A percentile compares a stretch with the other conserved stretches of the same genome.
Conservation (phyloP, 2,888 invertebrate species). For the Aspidapion aeneum region DNA sequence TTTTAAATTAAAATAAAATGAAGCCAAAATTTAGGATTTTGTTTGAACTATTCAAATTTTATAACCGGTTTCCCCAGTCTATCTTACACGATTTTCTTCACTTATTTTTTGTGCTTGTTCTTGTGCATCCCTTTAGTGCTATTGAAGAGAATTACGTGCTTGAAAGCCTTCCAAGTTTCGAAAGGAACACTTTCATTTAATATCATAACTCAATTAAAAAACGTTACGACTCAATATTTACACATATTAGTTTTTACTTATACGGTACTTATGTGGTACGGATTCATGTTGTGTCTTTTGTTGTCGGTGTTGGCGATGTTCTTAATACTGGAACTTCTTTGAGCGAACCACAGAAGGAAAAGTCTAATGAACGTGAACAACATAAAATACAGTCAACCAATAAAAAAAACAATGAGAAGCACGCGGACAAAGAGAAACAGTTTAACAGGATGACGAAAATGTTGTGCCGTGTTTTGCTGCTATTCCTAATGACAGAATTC, state of each 20-base stretch:
- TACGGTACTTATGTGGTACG: slow-evolving; percentile 93
- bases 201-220: slow-evolving; percentile 17
- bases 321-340: slow-evolving; percentile 72
- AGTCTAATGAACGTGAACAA: slow-evolving; percentile 53
- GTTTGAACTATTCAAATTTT: too few species aligned
- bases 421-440: slow-evolving; percentile 55
- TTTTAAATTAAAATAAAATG: too few species aligned
- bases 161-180: slow-evolving; percentile 37
- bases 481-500: slow-evolving; percentile 86
- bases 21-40: too few species aligned
- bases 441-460: slow-evolving; percentile 86
- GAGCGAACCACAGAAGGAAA: slow-evolving; percentile 67
- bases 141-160: slow-evolving; percentile 66
- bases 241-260: slow-evolving; percentile 63
- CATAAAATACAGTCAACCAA: slow-evolving; percentile 28
- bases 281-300: slow-evolving; percentile 83
- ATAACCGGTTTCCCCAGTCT: too few species aligned
- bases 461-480: slow-evolving; percentile 78
- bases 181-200: slow-evolving; percentile 45
- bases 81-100: slow-evolving; percentile 70
- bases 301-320: slow-evolving; percentile 77
- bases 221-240: slow-evolving; percentile 27
- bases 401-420: slow-evolving; percentile 35
- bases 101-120: slow-evolving; percentile 78
- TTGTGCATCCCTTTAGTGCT: slow-evolving; percentile 82